Evolutionary conservation across 2,888 invertebrate genomes (phyloP), one percentile per base, ranked within the genome.

Genomic region (Celastrina argiolus): DNA sequence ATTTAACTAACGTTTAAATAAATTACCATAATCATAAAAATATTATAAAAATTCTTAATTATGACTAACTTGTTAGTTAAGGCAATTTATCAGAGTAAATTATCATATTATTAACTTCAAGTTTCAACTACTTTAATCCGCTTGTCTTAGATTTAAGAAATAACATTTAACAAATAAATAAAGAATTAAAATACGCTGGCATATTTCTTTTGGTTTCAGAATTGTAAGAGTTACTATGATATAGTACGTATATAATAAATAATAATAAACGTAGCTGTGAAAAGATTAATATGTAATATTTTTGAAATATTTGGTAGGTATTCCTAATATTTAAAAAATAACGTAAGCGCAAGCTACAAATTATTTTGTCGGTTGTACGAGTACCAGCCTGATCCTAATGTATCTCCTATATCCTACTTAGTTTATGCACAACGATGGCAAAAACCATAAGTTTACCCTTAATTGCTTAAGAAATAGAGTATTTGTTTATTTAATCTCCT

Each of bases 401-500:
- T 36, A 10, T 22, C 51, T 51, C 7, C 10, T 51, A 22, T 22
- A 10, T 12, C 22, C 18, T 22, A 51, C 5, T 5, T 31, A 26
- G 12, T 51, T 4, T 22, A 51, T 58, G 8, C 31, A 31, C 28
- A 7, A 31, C n/a, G n/a, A 58, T 16, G 7, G n/a, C 31, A 61
- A 22, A 36, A 22, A 14, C 39, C 2, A 61, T 39, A 61, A 61
- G 18, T 56, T 18, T 39, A 5, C 51, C 22, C 10, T 36, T 22
- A 36, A 59, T 36, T 59, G 22, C 61, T 18, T 10, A 34, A 34
- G 39, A 22, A 39, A 39, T 61, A 22, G 51, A 51, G 22, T 39
- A 36, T 39, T 61, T 59, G 34, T 66, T 66, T 66, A 66, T 66
- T 66, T 42, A 66, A 66, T 66, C 58, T 59, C 31, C 31, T 58